phyloP scores from a whole-genome alignment of 2,888 invertebrate species.

The Romanomermis culicivorax region DNA sequence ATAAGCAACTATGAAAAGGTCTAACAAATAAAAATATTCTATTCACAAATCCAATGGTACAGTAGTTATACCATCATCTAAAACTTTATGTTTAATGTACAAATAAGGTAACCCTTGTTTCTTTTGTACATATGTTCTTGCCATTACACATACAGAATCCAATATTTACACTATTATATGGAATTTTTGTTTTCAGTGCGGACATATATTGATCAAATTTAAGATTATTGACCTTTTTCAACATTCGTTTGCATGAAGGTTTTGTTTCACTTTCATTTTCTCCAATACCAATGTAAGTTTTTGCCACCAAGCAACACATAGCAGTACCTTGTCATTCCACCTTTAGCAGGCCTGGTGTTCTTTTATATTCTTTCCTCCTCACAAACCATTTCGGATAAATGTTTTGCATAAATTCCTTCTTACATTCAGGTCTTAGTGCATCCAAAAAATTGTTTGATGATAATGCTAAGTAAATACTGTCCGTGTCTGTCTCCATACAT shows the following conservation, averaged over 20 bases:
- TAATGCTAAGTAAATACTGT: background rate
- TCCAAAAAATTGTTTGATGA: background rate
- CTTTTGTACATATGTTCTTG: background rate
- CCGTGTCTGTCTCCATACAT: background rate
- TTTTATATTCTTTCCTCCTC: background rate
- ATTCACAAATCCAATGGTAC: background rate
- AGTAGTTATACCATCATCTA: background rate
- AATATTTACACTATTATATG: background rate
- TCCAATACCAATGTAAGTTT: background rate
- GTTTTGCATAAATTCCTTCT: background rate
- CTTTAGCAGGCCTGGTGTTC: background rate
- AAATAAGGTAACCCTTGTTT: background rate
- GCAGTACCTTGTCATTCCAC: background rate
- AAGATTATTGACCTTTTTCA: background rate
- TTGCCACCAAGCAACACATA: background rate
- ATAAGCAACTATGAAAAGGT: too few relatives aligned
- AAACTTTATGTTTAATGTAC: background rate
- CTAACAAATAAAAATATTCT: too few relatives aligned
- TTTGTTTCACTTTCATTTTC: background rate
- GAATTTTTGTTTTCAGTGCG: background rate
- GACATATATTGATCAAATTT: background rate
- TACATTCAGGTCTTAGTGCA: background rate
- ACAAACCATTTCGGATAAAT: background rate
- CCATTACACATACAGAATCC: background rate
- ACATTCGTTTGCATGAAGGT: background rate